phyloP scores from a whole-genome alignment of 1,140 invertebrate genomes.

The Drosophila parvula region DNA sequence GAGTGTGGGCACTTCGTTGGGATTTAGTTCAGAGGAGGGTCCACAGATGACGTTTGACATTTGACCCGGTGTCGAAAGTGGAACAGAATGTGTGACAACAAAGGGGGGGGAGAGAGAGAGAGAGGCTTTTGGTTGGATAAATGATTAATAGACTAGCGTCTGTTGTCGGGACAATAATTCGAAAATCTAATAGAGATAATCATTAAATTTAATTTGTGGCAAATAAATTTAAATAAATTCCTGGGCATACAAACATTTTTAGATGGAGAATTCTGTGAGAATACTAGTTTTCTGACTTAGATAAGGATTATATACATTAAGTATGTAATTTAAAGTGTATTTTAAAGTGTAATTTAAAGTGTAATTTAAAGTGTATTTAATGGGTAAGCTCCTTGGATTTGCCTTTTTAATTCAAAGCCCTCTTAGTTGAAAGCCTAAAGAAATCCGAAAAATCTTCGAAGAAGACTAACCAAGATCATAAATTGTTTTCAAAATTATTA shows the following conservation, averaged over 20 bases:
- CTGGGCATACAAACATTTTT: too few relatives aligned
- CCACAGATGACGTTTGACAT: constrained; percentile 28
- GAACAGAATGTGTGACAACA: constrained; percentile 24
- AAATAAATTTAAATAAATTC: background rate
- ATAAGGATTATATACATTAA: too few relatives aligned
- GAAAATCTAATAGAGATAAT: constrained; percentile 19
- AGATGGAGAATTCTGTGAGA: background rate
- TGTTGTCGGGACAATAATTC: background rate
- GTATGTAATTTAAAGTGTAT: background rate
- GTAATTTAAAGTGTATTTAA: background rate
- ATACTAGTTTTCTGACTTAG: background rate
- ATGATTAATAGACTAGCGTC: constrained; percentile 29
- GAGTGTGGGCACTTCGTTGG: constrained; percentile 10
- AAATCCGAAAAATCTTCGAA: too few relatives aligned
- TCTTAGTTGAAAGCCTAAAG: too few relatives aligned
- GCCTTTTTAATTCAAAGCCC: too few relatives aligned
- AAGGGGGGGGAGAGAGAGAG: background rate
- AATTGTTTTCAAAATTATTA: too few relatives aligned
- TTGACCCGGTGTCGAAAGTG: constrained; percentile 44
- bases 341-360: background rate
- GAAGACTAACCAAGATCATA: too few relatives aligned
- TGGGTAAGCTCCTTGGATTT: too few relatives aligned
- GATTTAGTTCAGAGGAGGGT: background rate
- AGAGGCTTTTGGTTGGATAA: background rate
- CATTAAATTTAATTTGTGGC: constrained; percentile 10